Evolutionary conservation across 1,140 invertebrate species (phyloP).

Genomic region (Drosophila subpulchrella): DNA sequence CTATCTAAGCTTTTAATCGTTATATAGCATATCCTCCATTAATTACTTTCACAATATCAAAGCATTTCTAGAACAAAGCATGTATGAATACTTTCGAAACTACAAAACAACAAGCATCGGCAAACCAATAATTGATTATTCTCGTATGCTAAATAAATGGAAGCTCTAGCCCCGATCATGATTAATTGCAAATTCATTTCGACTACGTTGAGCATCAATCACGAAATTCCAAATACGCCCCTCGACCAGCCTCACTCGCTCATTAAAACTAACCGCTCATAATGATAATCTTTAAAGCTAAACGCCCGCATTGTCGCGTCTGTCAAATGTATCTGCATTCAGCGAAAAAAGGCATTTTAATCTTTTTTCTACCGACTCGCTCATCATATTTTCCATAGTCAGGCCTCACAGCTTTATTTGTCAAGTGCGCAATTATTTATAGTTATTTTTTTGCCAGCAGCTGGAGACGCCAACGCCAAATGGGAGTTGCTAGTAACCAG

Average conservation of each 20-base stretch:
- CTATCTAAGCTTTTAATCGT: too few species aligned
- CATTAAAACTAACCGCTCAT: slow-evolving; percentile 45
- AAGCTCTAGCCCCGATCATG: slow-evolving; percentile 31
- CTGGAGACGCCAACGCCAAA: slow-evolving; percentile 28
- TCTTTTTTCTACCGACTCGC: slow-evolving; percentile 17
- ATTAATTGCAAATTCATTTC: slow-evolving; percentile 47
- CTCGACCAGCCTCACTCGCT: slow-evolving; percentile 17
- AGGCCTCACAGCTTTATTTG: slow-evolving; percentile 41
- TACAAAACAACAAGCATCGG: not conserved
- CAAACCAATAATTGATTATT: slow-evolving; percentile 16
- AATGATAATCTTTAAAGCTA: slow-evolving; percentile 61
- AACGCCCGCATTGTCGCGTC: slow-evolving; percentile 64
- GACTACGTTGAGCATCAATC: slow-evolving; percentile 45
- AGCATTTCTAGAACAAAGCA: not conserved
- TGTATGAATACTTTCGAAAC: not conserved
- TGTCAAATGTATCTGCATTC: slow-evolving; percentile 19
- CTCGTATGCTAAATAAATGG: slow-evolving; percentile 17
- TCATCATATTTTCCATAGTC: slow-evolving; percentile 34
- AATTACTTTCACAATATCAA: not conserved
- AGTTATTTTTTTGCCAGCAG: slow-evolving; percentile 31
- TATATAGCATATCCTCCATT: too few species aligned
- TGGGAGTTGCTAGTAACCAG: slow-evolving; percentile 16
- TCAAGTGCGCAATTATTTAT: slow-evolving; percentile 77
- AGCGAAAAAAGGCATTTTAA: slow-evolving; percentile 3
- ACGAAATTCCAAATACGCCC: slow-evolving; percentile 50